These are phyloP conservation scores for Tychaedon coryphoeus DNA, from an alignment of 2,113 vertebrate genomes.

Conservation along the genomic window DNA sequence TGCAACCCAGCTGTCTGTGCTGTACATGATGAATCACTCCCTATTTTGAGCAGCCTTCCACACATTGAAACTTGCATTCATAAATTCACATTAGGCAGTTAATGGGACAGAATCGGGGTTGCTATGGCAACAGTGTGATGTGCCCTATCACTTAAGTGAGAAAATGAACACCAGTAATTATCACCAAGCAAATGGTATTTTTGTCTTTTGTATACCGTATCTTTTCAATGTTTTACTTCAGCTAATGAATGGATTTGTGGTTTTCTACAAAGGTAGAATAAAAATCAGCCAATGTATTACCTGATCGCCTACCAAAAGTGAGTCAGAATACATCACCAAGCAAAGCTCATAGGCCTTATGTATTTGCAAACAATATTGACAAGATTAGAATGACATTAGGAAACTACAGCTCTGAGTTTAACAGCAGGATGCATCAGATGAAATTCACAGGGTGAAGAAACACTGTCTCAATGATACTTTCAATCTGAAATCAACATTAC, in stretches of 20 bases:
- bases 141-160: slow-evolving; percentile 55
- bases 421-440: neutral
- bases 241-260: slow-evolving; percentile 19
- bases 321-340: neutral
- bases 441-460: neutral
- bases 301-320: neutral
- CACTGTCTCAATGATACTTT: neutral
- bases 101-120: slow-evolving; percentile 74
- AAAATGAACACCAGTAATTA: slow-evolving; percentile 74
- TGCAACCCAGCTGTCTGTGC: slow-evolving; percentile 20
- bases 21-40: slow-evolving; percentile 46
- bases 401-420: neutral
- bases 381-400: neutral
- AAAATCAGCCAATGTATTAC: neutral
- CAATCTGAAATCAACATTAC: neutral
- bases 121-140: slow-evolving; percentile 76
- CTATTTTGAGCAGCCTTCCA: slow-evolving; percentile 51
- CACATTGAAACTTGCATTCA: slow-evolving; percentile 63
- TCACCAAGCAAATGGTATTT: slow-evolving; percentile 67
- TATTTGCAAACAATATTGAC: neutral
- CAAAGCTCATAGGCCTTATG: neutral
- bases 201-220: neutral
- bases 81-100: slow-evolving; percentile 75
- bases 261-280: neutral
- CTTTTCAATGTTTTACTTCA: slow-evolving; percentile 44